Conservation (phyloP, 2,113 vertebrate species). For the Brevimyrus niger region DNA sequence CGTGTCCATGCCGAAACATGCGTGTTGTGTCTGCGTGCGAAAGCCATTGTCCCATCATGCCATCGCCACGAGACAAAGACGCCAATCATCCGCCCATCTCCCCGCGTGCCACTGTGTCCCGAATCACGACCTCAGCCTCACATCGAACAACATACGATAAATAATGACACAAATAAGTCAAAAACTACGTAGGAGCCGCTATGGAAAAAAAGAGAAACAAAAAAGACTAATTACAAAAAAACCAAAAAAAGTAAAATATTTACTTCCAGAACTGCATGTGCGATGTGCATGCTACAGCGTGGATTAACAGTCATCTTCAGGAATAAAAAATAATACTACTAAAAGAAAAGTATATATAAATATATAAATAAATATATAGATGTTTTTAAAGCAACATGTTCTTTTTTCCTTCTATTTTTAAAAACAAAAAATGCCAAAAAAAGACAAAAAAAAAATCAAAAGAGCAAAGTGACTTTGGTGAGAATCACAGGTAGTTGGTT, state of each 20-base stretch:
- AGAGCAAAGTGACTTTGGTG: slow-evolving; percentile 60
- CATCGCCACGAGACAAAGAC: slow-evolving; percentile 37
- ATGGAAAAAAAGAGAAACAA: slow-evolving; percentile 42
- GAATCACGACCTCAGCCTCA: slow-evolving; percentile 47
- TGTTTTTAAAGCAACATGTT: slow-evolving; percentile 69
- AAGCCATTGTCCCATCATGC: slow-evolving; percentile 20
- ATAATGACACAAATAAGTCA: slow-evolving; percentile 54
- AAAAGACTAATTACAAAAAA: slow-evolving; percentile 51
- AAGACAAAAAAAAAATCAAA: slow-evolving; percentile 43
- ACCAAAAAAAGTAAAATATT: slow-evolving; percentile 52
- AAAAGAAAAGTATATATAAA: slow-evolving; percentile 40
- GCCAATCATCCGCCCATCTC: slow-evolving; percentile 43
- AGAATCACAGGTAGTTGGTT: slow-evolving; percentile 51
- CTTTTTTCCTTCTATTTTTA: slow-evolving; percentile 82
- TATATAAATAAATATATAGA: slow-evolving; percentile 45
- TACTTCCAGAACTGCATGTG: slow-evolving; percentile 75
- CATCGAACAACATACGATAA: slow-evolving; percentile 51
- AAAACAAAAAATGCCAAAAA: slow-evolving; percentile 68
- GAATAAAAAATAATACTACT: slow-evolving; percentile 59
- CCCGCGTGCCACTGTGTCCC: slow-evolving; percentile 43
- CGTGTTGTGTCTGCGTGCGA: background rate
- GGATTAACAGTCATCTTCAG: slow-evolving; percentile 71
- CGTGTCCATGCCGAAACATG: background rate
- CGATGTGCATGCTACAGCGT: slow-evolving; percentile 75
- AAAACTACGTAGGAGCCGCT: slow-evolving; percentile 64